Percentiles rank a stretch among this genome's conserved stretches.
These are phyloP conservation scores for Coranthus polyacanthus DNA, from an alignment of 2,797 vertebrate species.

Conservation along the genomic window DNA sequence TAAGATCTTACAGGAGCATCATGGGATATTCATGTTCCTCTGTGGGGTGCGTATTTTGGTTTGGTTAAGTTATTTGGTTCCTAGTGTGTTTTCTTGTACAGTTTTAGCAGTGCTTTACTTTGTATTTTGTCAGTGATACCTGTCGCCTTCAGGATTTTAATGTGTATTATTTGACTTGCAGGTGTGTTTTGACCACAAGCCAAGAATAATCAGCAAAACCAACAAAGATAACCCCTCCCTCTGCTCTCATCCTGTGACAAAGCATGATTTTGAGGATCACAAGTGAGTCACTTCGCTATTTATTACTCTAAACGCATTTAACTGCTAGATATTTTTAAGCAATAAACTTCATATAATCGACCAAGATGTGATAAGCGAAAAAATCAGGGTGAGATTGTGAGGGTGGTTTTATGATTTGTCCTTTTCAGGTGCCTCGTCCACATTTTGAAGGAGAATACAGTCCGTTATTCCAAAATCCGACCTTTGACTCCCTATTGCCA, in stretches of 20 bases:
- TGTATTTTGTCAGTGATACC: background rate
- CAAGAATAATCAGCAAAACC: slow-evolving; percentile 98
- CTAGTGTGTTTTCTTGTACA: too few relatives aligned
- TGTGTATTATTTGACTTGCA: slow-evolving; percentile 64
- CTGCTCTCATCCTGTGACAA: slow-evolving; percentile 95
- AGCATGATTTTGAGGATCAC: slow-evolving; percentile 94
- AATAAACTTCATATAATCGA: too few relatives aligned
- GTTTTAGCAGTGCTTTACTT: too few relatives aligned
- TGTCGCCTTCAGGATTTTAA: background rate
- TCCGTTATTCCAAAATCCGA: slow-evolving; percentile 96
- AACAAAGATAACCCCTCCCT: slow-evolving; percentile 93
- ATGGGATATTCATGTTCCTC: slow-evolving; percentile 96
- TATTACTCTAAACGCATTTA: too few relatives aligned
- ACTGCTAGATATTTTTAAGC: too few relatives aligned
- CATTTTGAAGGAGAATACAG: slow-evolving; percentile 91
- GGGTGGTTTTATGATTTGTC: background rate
- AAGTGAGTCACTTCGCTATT: slow-evolving; percentile 87
- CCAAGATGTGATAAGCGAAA: too few relatives aligned
- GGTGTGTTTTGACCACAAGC: slow-evolving; percentile 99
- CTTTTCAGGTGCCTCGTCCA: slow-evolving; percentile 97
- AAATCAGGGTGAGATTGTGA: background rate
- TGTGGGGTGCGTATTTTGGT: slow-evolving; percentile 88
- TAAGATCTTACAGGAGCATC: slow-evolving; percentile 94
- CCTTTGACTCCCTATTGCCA: slow-evolving; percentile 86
- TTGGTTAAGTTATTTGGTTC: background rate